Percentiles rank a stretch among this genome's conserved stretches.
These are phyloP conservation scores for Allacma fusca DNA, from an alignment of 2,888 invertebrate species.

Conservation along the genomic window DNA sequence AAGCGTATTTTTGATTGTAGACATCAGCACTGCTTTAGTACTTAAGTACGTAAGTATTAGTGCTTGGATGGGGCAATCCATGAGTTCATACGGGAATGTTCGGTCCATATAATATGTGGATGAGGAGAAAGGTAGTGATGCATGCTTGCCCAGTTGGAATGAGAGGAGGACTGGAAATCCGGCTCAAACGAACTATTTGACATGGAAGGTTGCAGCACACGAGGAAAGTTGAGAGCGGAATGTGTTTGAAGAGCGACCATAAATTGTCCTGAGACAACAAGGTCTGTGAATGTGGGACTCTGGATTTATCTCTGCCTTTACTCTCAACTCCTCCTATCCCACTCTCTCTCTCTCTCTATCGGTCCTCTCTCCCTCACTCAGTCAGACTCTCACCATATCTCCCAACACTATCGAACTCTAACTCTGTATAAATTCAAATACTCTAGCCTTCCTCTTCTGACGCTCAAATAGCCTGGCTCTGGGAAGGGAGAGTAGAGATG, in stretches of 20 bases:
- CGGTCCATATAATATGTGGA: neutral
- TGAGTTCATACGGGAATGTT: too few relatives aligned
- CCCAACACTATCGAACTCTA: too few relatives aligned
- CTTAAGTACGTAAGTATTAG: too few relatives aligned
- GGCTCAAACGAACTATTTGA: neutral
- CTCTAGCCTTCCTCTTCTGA: too few relatives aligned
- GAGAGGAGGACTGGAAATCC: slow-evolving; percentile 7
- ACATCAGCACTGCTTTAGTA: too few relatives aligned
- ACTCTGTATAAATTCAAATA: too few relatives aligned
- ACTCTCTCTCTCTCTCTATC: neutral
- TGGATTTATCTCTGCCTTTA: slow-evolving; percentile 11
- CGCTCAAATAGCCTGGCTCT: too few relatives aligned
- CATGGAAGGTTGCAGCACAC: neutral
- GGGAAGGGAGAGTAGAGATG: too few relatives aligned
- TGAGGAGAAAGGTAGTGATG: neutral
- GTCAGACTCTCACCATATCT: neutral
- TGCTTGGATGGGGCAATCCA: too few relatives aligned
- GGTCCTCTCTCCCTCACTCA: too few relatives aligned
- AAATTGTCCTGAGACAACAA: slow-evolving; percentile 16
- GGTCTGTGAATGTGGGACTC: slow-evolving; percentile 2
- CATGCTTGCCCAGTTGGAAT: neutral
- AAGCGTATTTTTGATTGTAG: too few relatives aligned
- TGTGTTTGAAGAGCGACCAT: slow-evolving; percentile 4
- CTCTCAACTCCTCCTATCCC: neutral
- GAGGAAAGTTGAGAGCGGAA: slow-evolving; percentile 1